Evolutionary conservation across 2,888 invertebrate species (phyloP), one percentile per base, ranked within the genome.

Genomic region (Anarsia innoxiella): DNA sequence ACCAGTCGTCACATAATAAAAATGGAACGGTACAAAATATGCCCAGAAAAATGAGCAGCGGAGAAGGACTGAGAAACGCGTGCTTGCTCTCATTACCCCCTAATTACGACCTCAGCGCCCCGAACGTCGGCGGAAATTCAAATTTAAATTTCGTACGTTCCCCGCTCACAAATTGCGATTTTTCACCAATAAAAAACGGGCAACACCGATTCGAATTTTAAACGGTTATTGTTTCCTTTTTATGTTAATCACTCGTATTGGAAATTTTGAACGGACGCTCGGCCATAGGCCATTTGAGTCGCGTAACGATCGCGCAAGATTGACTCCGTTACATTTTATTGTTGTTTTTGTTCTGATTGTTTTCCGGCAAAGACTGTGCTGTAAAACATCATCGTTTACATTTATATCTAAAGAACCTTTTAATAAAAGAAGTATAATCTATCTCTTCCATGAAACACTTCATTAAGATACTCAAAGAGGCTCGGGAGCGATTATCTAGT

Each of bases 141-240:
- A 78, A 78, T 82, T 79, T 73, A 73, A 74, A 68, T 77, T 35
- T 80, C 69, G 66, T 64, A 68, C 70, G 59, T 52, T 56, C 55
- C 48, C 51, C 57, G 66, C 65, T 68, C 64, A 58, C 72, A 72
- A 78, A 76, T 76, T 76, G 71, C 71, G 66, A 75, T 77, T 78
- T 78, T 73, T 61, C 61, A 67, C 64, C 71, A 75, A 76, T 78
- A 78, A 77, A 79, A 72, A 76, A 73, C 30, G 55, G 60, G 66
- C 67, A 68, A 69, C 63, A 61, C 66, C 68, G 66, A 69, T 74
- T 67, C 73, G 68, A 75, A 76, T 78, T 80, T 80, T 76, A 77
- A 82, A 83, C 67, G 77, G 78, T 80, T 83, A 82, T 79, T 80
- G 79, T 84, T 79, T 74, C 72, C 71, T 75, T 79, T 83, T 84